A percentile compares a stretch with the other conserved stretches of the same genome.
phyloP scores from a whole-genome alignment of 2,888 invertebrate species.

The Eilema griseolum region DNA sequence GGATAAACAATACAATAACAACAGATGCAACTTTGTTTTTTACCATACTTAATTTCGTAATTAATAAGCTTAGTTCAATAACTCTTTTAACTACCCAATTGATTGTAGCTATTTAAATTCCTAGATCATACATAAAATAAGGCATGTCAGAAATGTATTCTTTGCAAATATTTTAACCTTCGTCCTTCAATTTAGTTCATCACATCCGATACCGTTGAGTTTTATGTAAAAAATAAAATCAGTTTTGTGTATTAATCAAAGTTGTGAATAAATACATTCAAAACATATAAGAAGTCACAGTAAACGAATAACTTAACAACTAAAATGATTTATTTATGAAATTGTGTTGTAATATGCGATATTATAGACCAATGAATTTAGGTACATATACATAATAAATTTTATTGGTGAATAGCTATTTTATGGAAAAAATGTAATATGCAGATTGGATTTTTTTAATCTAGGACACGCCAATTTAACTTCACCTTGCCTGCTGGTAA shows the following conservation, averaged over 20 bases:
- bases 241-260: conserved; percentile 15
- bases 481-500: no score
- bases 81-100: no score
- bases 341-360: conserved; percentile 9
- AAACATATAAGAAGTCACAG: conserved; percentile 19
- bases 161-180: background rate
- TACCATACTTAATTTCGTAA: no score
- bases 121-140: no score
- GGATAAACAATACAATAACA: no score
- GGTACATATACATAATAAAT: background rate
- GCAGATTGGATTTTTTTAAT: no score
- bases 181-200: conserved; percentile 29
- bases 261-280: conserved; percentile 23
- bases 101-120: no score
- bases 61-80: no score
- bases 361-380: background rate
- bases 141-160: no score
- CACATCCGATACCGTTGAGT: conserved; percentile 7
- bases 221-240: conserved; percentile 27
- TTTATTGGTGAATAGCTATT: background rate
- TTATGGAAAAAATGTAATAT: background rate
- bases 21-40: no score
- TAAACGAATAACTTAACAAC: conserved; percentile 28
- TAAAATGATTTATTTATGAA: conserved; percentile 32
- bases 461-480: no score